Conservation (phyloP, 2,113 vertebrate species). For the Podarcis muralis region DNA sequence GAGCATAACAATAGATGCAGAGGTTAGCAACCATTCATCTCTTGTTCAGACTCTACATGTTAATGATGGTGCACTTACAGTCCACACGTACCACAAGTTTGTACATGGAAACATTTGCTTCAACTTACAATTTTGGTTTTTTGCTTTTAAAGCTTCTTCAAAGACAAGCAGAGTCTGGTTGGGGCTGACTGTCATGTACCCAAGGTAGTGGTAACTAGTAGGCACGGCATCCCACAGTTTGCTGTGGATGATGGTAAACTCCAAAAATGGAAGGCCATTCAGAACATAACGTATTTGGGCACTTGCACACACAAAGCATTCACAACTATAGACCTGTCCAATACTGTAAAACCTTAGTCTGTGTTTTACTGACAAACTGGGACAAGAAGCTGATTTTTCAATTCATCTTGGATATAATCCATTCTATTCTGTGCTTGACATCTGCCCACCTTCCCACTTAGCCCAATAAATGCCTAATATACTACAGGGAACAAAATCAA, state of each 20-base stretch:
- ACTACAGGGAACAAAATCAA: neutral
- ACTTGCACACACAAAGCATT: slow-evolving; percentile 62
- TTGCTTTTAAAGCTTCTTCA: slow-evolving; percentile 62
- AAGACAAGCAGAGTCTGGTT: slow-evolving; percentile 83
- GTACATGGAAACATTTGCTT: slow-evolving; percentile 68
- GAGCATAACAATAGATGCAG: slow-evolving; percentile 52
- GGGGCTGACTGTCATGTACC: slow-evolving; percentile 85
- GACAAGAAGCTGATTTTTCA: slow-evolving; percentile 10
- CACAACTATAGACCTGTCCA: slow-evolving; percentile 43
- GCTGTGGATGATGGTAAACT: slow-evolving; percentile 84
- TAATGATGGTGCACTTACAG: slow-evolving; percentile 64
- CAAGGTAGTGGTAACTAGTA: slow-evolving; percentile 83
- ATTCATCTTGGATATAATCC: neutral
- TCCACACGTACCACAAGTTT: slow-evolving; percentile 69
- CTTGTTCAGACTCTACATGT: slow-evolving; percentile 64
- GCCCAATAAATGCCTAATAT: neutral
- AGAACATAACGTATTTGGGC: slow-evolving; percentile 56
- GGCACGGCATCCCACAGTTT: slow-evolving; percentile 84
- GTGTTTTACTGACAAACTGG: slow-evolving; percentile 16
- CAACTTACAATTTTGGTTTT: slow-evolving; percentile 63
- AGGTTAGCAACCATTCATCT: slow-evolving; percentile 67
- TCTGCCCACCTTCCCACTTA: neutral
- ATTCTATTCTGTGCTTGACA: neutral
- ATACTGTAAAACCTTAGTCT: slow-evolving; percentile 73
- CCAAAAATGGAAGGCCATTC: slow-evolving; percentile 70